Evolutionary conservation across 2,888 invertebrate genomes (phyloP).

Genomic region (Agrotis exclamationis): DNA sequence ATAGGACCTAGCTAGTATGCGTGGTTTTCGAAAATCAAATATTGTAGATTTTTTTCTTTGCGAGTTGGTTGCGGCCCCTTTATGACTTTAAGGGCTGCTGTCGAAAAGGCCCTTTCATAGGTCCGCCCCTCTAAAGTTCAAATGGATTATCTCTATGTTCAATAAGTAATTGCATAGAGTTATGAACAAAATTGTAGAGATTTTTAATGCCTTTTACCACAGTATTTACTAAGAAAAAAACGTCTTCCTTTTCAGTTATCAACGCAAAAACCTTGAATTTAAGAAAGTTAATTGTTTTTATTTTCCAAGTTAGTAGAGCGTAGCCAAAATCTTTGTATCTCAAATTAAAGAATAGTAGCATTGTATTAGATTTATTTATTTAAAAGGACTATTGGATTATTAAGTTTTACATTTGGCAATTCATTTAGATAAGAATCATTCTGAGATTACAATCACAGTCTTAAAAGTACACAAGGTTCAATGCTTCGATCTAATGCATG

Average conservation of each 20-base stretch:
- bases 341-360: slow-evolving; percentile 2
- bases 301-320: slow-evolving; percentile 34
- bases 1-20: too few species aligned
- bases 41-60: too few species aligned
- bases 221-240: not conserved
- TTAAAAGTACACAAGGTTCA: not conserved
- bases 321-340: slow-evolving; percentile 29
- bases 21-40: too few species aligned
- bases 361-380: slow-evolving; percentile 21
- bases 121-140: too few species aligned
- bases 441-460: not conserved
- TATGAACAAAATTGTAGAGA: not conserved
- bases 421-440: slow-evolving; percentile 4
- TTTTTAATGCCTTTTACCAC: not conserved
- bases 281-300: not conserved
- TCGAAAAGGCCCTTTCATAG: too few species aligned
- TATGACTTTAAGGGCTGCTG: too few species aligned
- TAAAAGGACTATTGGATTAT: not conserved
- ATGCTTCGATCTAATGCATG: not conserved
- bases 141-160: not conserved
- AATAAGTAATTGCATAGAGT: not conserved
- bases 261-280: slow-evolving; percentile 2
- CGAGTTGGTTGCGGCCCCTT: too few species aligned
- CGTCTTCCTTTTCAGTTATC: slow-evolving; percentile 1
- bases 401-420: slow-evolving; percentile 13